phyloP scores from a whole-genome alignment of 2,113 vertebrate species.

The Thryonomys swinderianus region DNA sequence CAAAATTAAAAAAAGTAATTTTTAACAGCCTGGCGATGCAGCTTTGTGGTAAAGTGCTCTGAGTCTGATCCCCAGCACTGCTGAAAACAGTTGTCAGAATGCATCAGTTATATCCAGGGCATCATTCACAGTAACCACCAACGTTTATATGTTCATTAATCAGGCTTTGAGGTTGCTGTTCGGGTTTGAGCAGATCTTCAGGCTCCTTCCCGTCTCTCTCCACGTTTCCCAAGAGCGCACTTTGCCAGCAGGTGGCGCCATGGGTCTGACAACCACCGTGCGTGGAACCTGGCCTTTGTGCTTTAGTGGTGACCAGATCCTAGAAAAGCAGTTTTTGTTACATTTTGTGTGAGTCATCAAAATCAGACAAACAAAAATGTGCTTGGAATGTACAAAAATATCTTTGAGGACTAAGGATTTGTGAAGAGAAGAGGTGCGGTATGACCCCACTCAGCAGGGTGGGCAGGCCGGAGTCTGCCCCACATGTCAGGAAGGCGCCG shows the following conservation, averaged over 20 bases:
- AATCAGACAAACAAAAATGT: neutral
- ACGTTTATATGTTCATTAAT: fast-evolving
- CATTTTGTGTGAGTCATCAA: neutral
- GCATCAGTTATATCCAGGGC: too few relatives aligned
- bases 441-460: neutral
- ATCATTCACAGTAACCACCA: too few relatives aligned
- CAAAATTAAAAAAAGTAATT: neutral
- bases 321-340: neutral
- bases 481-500: neutral
- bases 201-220: fast-evolving
- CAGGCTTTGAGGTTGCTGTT: fast-evolving
- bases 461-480: neutral
- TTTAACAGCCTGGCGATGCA: neutral
- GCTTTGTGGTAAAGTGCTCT: neutral
- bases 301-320: neutral
- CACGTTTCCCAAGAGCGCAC: neutral
- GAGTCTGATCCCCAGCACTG: neutral
- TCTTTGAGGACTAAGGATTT: neutral
- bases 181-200: fast-evolving
- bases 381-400: neutral
- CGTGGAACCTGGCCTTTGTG: neutral
- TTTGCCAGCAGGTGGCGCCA: slow-evolving; percentile 38
- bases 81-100: neutral
- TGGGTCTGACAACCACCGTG: neutral
- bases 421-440: neutral